These are phyloP conservation scores for Selenia dentaria DNA, from an alignment of 2,888 invertebrate species.

Conservation along the genomic window DNA sequence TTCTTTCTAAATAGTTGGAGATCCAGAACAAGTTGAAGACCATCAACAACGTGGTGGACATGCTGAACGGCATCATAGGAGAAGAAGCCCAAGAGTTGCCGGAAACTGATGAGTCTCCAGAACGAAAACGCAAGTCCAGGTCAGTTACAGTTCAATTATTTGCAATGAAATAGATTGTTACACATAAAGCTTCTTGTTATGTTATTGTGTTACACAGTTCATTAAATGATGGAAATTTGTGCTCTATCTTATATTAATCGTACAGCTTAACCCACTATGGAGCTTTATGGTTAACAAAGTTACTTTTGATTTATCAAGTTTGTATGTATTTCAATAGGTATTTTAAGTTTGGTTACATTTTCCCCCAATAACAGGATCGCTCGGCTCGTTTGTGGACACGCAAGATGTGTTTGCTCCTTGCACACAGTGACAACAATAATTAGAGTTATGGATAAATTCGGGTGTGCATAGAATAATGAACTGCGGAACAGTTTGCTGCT, in stretches of 20 bases:
- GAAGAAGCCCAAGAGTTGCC: slow-evolving; percentile 80
- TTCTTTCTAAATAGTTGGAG: slow-evolving; percentile 84
- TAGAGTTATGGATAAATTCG: too few relatives aligned
- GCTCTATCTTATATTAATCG: too few relatives aligned
- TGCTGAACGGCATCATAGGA: slow-evolving; percentile 93
- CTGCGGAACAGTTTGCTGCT: too few relatives aligned
- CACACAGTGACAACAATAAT: slow-evolving; percentile 19
- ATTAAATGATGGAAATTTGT: background rate
- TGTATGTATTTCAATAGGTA: slow-evolving; percentile 12
- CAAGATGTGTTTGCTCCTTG: slow-evolving; percentile 14
- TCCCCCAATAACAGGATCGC: slow-evolving; percentile 49
- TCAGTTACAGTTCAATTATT: slow-evolving; percentile 30
- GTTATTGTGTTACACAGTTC: too few relatives aligned
- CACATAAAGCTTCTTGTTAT: slow-evolving; percentile 25
- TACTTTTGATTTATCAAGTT: background rate
- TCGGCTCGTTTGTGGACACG: slow-evolving; percentile 37
- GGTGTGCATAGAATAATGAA: too few relatives aligned
- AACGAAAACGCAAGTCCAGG: slow-evolving; percentile 76
- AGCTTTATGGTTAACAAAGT: slow-evolving; percentile 17
- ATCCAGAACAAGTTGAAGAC: slow-evolving; percentile 92
- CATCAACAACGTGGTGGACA: slow-evolving; percentile 94
- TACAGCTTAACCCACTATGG: too few relatives aligned
- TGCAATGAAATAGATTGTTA: slow-evolving; percentile 14
- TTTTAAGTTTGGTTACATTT: slow-evolving; percentile 38
- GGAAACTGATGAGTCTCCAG: slow-evolving; percentile 54